Conservation (phyloP, 92 coral and sea anemone genomes). For the Porites cylindrica region DNA sequence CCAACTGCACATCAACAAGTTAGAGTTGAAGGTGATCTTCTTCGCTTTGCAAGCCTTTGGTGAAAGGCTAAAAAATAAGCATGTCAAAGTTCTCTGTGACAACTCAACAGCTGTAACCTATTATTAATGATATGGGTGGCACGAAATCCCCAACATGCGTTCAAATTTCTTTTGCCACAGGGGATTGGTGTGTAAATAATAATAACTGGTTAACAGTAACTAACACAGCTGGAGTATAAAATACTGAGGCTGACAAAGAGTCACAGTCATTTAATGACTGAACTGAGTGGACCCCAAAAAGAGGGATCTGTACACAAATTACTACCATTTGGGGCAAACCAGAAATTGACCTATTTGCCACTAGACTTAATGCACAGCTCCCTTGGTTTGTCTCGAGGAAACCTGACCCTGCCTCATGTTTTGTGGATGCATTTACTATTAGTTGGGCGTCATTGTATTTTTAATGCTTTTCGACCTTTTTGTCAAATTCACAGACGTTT, state of each 20-base stretch:
- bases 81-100: slow-evolving; percentile 57
- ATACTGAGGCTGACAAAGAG: slow-evolving; percentile 56
- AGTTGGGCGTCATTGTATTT: slow-evolving; percentile 40
- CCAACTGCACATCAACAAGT: neutral
- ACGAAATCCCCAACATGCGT: slow-evolving; percentile 48
- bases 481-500: slow-evolving; percentile 58
- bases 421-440: slow-evolving; percentile 65
- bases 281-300: slow-evolving; percentile 51
- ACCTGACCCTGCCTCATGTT: slow-evolving; percentile 61
- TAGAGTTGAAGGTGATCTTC: slow-evolving; percentile 5
- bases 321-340: slow-evolving; percentile 43
- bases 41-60: slow-evolving; percentile 6
- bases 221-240: slow-evolving; percentile 62
- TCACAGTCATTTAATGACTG: slow-evolving; percentile 48
- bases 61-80: slow-evolving; percentile 37
- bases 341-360: slow-evolving; percentile 56
- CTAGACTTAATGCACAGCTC: slow-evolving; percentile 53
- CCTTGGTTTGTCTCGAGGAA: slow-evolving; percentile 60
- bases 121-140: slow-evolving; percentile 65
- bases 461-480: slow-evolving; percentile 62
- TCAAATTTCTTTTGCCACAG: slow-evolving; percentile 46
- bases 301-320: slow-evolving; percentile 24
- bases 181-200: slow-evolving; percentile 71
- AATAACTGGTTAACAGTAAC: slow-evolving; percentile 69
- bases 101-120: slow-evolving; percentile 66